Evolutionary conservation across 92 coral and sea anemone genomes (phyloP).

Genomic region (Phymanthus crucifer): DNA sequence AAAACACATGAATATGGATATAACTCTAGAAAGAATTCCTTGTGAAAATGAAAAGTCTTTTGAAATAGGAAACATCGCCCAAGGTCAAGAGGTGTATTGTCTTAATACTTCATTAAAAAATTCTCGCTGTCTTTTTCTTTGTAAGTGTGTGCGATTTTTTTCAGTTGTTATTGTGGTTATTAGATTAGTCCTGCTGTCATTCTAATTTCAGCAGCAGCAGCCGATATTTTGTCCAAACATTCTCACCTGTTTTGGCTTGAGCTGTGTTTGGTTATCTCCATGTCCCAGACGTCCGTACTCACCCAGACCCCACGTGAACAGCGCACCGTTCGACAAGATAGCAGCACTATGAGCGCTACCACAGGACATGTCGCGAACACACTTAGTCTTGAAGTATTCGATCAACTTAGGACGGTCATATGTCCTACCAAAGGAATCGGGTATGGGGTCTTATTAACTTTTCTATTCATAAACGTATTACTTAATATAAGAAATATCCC

Average conservation of each 20-base stretch:
- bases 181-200: not conserved
- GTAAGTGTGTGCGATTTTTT: not conserved
- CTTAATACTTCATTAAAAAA: no score
- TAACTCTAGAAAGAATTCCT: no score
- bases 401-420: slow-evolving; percentile 88
- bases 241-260: slow-evolving; percentile 82
- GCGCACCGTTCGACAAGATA: slow-evolving; percentile 76
- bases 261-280: slow-evolving; percentile 87
- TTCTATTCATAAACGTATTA: no score
- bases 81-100: no score
- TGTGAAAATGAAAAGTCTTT: no score
- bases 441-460: not conserved
- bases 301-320: slow-evolving; percentile 97
- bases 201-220: not conserved
- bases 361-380: slow-evolving; percentile 89
- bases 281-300: slow-evolving; percentile 98
- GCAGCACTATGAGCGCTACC: slow-evolving; percentile 98
- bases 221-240: not conserved
- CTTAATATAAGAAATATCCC: no score
- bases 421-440: slow-evolving; percentile 47
- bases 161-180: not conserved
- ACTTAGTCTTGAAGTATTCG: slow-evolving; percentile 79
- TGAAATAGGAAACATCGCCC: no score
- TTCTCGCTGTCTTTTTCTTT: not conserved
- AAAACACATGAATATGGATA: no score